Conservation (phyloP, 2,797 vertebrate genomes). For the Scarus forsteni region DNA sequence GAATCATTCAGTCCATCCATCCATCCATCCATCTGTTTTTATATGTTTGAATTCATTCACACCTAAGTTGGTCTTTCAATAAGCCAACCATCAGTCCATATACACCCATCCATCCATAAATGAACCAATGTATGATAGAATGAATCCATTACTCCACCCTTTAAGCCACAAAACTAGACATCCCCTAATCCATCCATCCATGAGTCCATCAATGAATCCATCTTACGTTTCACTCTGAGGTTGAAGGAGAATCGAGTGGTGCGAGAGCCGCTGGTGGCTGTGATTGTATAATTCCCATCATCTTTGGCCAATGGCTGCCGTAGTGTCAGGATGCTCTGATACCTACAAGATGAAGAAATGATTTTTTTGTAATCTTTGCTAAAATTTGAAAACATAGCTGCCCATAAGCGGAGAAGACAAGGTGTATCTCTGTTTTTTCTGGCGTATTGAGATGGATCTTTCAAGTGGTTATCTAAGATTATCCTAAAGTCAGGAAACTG, state of each 20-base stretch:
- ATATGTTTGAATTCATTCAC: background rate
- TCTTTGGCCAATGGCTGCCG: constrained; percentile 92
- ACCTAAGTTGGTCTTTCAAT: too few species aligned
- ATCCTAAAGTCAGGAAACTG: constrained; percentile 9
- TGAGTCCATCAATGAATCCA: background rate
- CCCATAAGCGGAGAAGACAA: too few species aligned
- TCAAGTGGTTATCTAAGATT: background rate
- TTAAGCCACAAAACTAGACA: background rate
- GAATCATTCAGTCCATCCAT: background rate
- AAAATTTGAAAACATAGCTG: too few species aligned
- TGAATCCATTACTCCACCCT: background rate
- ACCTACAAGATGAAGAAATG: constrained; percentile 80
- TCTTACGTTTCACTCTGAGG: constrained; percentile 90
- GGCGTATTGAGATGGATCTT: background rate
- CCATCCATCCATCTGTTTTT: background rate
- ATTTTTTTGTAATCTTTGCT: too few species aligned
- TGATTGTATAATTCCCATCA: constrained; percentile 91
- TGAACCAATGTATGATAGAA: background rate
- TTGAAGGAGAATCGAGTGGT: constrained; percentile 83
- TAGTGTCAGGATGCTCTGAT: constrained; percentile 90
- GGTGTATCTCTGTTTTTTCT: background rate
- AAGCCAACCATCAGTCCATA: background rate
- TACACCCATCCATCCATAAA: background rate
- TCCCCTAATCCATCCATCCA: background rate
- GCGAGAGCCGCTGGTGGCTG: constrained; percentile 84